Conservation (phyloP, 1,140 invertebrate genomes). For the Lamellibrachia luymesi region DNA sequence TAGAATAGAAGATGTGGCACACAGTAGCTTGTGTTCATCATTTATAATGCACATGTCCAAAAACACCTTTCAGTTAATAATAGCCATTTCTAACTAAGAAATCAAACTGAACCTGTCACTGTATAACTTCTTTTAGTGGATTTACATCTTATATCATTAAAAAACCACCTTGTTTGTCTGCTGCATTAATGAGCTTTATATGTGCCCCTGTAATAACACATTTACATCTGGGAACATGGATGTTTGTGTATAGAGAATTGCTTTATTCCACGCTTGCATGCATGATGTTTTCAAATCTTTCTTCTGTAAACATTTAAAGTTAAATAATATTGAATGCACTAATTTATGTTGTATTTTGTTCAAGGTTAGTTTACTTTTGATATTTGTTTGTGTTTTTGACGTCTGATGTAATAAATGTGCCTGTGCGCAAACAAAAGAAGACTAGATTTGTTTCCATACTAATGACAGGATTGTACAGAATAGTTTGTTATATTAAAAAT, state of each 20-base stretch:
- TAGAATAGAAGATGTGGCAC: not conserved
- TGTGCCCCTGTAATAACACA: not conserved
- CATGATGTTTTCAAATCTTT: too few relatives aligned
- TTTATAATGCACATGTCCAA: not conserved
- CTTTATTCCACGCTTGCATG: too few relatives aligned
- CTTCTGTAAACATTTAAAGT: too few relatives aligned
- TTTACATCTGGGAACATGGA: not conserved
- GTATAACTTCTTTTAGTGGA: not conserved
- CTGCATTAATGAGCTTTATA: too few relatives aligned
- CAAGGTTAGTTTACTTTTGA: not conserved
- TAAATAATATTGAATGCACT: not conserved
- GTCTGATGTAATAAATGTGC: not conserved
- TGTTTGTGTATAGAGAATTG: not conserved
- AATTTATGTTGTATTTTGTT: not conserved
- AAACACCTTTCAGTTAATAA: not conserved
- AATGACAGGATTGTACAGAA: too few relatives aligned
- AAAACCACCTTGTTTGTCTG: too few relatives aligned
- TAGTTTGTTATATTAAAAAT: not conserved
- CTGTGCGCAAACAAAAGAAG: not conserved
- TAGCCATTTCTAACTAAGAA: too few relatives aligned
- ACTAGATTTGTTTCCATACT: not conserved
- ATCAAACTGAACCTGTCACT: not conserved
- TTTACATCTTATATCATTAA: too few relatives aligned
- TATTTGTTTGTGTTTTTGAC: not conserved
- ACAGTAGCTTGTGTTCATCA: not conserved